A percentile compares a stretch with the other conserved stretches of the same genome.
phyloP scores from a whole-genome alignment of 2,888 invertebrate genomes.

The Epistrophe grossulariae region DNA sequence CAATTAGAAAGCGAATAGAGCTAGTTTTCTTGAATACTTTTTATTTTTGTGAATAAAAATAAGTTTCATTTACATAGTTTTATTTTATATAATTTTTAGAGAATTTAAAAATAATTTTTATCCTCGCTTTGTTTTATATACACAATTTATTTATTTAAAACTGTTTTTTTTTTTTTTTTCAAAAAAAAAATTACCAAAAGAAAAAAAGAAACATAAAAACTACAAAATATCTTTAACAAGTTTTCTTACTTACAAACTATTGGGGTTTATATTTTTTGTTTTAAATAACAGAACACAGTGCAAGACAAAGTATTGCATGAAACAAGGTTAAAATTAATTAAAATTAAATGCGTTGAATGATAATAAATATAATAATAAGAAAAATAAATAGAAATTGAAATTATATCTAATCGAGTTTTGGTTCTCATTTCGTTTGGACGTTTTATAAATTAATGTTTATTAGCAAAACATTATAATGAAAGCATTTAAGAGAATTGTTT shows the following conservation, averaged over 20 bases:
- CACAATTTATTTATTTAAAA: constrained; percentile 49
- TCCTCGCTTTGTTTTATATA: constrained; percentile 45
- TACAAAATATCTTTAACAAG: constrained; percentile 31
- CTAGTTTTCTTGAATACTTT: constrained; percentile 1
- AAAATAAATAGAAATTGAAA: constrained; percentile 32
- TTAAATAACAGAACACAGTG: constrained; percentile 69
- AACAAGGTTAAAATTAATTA: constrained; percentile 47
- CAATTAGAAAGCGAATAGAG: constrained; percentile 14
- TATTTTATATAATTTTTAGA: constrained; percentile 57
- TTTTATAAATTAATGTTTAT: constrained; percentile 11
- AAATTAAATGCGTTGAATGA: constrained; percentile 74
- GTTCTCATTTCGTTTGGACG: constrained; percentile 27
- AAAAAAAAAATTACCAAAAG: constrained; percentile 55
- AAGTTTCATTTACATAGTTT: constrained; percentile 37
- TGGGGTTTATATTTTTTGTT: constrained; percentile 40
- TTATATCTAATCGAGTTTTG: constrained; percentile 49
- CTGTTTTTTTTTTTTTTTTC: constrained; percentile 22
- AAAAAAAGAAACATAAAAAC: constrained; percentile 38
- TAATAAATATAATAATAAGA: constrained; percentile 50
- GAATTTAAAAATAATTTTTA: constrained; percentile 21
- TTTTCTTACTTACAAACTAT: constrained; percentile 64
- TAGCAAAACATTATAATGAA: constrained; percentile 38
- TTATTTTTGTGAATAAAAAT: constrained; percentile 50
- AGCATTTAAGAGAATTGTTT: constrained; percentile 46
- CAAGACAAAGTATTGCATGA: constrained; percentile 62